Conservation (phyloP, 2,888 invertebrate genomes). For the Molanna angustata region DNA sequence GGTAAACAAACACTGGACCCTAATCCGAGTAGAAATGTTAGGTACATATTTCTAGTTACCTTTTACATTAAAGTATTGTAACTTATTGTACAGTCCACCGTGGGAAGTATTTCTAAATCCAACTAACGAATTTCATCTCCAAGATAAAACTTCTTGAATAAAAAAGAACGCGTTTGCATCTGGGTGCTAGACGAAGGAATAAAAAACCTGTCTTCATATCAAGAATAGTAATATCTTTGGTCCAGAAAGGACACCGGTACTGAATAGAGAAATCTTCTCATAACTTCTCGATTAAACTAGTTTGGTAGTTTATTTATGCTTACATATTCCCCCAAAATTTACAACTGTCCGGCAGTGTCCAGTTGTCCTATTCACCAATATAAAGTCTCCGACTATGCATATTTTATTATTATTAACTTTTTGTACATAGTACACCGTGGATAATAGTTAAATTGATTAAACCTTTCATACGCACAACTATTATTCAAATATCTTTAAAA, state of each 20-base stretch:
- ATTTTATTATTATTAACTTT: too few species aligned
- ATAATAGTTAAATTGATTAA: too few species aligned
- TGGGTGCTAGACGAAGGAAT: constrained; percentile 19
- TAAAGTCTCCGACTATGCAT: too few species aligned
- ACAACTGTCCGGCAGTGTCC: too few species aligned
- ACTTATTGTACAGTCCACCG: constrained; percentile 7
- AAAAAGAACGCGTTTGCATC: constrained; percentile 22
- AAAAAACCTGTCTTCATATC: constrained; percentile 18
- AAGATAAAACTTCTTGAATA: constrained; percentile 16
- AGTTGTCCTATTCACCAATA: too few species aligned
- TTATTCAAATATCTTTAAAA: too few species aligned
- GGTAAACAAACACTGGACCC: too few species aligned
- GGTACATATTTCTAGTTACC: too few species aligned
- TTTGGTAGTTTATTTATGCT: constrained; percentile 17
- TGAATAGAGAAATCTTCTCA: constrained; percentile 15
- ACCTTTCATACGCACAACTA: too few species aligned
- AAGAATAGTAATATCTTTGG: constrained; percentile 13
- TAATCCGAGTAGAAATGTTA: too few species aligned
- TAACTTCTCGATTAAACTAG: constrained; percentile 18
- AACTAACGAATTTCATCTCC: constrained; percentile 8
- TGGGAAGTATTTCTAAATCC: constrained; percentile 14
- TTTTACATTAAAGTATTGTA: too few species aligned
- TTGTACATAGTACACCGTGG: too few species aligned
- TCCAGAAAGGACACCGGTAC: constrained; percentile 16
- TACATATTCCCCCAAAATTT: constrained; percentile 22